Evolutionary conservation across 2,113 vertebrate species (phyloP).

Genomic region (Gallinago paraguaiae): DNA sequence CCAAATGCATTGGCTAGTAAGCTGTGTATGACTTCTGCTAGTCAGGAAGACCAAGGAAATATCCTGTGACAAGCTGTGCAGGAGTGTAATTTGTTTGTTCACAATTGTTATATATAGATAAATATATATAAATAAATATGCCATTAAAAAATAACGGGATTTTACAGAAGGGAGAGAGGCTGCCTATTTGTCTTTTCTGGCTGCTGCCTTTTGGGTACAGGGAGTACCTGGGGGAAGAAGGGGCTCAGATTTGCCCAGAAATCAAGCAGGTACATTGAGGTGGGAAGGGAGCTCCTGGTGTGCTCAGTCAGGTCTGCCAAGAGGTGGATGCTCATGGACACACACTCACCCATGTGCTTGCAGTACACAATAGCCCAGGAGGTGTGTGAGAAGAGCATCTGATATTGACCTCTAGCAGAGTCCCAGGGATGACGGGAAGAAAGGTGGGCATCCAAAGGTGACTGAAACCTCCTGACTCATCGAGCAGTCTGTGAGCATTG

Average conservation of each 20-base stretch:
- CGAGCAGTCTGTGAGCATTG: neutral
- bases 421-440: neutral
- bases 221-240: neutral
- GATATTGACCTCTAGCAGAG: neutral
- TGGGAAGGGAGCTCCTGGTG: neutral
- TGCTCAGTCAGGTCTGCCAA: neutral
- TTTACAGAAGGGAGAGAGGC: neutral
- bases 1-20: neutral
- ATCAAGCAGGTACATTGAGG: neutral
- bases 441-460: neutral
- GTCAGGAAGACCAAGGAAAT: neutral
- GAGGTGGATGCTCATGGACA: neutral
- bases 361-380: neutral
- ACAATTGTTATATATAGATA: neutral
- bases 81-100: neutral
- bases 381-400: neutral
- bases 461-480: neutral
- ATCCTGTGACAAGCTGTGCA: neutral
- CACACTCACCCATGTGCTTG: neutral
- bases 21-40: neutral
- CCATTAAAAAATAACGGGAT: neutral
- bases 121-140: neutral
- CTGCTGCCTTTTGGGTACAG: neutral
- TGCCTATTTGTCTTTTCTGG: neutral
- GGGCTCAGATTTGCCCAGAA: neutral